Percentiles rank a stretch among this genome's conserved stretches.
Conservation (phyloP, 2,113 vertebrate genomes). For the Anolis sagrei region DNA sequence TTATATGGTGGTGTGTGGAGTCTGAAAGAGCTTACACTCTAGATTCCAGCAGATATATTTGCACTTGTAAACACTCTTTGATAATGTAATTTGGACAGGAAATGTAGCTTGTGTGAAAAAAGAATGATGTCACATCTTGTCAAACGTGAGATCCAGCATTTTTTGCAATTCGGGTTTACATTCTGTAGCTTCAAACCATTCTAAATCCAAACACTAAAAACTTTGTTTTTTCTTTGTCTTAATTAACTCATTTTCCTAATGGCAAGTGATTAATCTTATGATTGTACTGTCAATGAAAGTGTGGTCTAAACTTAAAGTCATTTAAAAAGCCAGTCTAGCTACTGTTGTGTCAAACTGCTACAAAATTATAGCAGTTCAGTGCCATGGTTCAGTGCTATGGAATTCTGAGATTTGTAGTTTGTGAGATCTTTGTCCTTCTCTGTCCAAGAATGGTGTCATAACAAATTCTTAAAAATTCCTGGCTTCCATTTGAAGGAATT, state of each 20-base stretch:
- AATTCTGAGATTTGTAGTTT: too few species aligned
- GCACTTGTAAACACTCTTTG: neutral
- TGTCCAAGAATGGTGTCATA: too few species aligned
- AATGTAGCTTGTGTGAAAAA: neutral
- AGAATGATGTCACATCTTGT: neutral
- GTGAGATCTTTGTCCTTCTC: too few species aligned
- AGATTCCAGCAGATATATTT: neutral
- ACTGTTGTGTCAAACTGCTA: neutral
- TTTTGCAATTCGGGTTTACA: neutral
- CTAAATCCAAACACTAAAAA: slow-evolving; percentile 42
- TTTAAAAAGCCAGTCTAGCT: slow-evolving; percentile 47
- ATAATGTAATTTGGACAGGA: neutral
- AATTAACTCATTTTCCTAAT: slow-evolving; percentile 45
- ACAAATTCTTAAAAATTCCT: too few species aligned
- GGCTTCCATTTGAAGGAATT: too few species aligned
- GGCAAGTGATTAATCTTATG: slow-evolving; percentile 35
- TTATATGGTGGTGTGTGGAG: too few species aligned
- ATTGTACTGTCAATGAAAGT: slow-evolving; percentile 50
- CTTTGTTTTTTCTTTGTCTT: slow-evolving; percentile 42
- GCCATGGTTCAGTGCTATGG: too few species aligned
- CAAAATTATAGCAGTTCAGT: too few species aligned
- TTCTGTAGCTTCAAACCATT: slow-evolving; percentile 20
- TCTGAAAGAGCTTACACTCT: neutral
- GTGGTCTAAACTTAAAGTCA: slow-evolving; percentile 54
- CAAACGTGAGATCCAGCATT: neutral